A percentile compares a stretch with the other conserved stretches of the same genome.
Evolutionary conservation across 2,113 vertebrate species (phyloP).

Genomic region (Herpailurus yagouaroundi): DNA sequence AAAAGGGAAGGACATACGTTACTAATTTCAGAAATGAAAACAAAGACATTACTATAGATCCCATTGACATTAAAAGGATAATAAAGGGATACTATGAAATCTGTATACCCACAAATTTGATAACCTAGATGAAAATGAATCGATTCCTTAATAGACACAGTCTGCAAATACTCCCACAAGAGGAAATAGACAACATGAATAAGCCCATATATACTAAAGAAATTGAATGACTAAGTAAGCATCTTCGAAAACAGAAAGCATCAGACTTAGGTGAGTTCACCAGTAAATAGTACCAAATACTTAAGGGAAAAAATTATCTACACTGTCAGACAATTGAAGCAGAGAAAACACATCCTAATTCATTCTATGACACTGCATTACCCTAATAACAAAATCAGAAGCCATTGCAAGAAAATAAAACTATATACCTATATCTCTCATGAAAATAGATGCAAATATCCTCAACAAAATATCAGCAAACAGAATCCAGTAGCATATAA

Average conservation of each 20-base stretch:
- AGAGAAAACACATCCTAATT: neutral
- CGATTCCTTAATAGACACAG: neutral
- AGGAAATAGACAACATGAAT: neutral
- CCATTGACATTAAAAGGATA: neutral
- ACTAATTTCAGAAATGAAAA: neutral
- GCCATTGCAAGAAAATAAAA: neutral
- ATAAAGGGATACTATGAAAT: neutral
- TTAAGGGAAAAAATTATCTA: neutral
- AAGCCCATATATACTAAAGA: neutral
- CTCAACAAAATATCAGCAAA: neutral
- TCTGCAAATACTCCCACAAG: neutral
- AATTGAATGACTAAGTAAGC: neutral
- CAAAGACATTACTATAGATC: neutral
- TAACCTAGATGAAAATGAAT: neutral
- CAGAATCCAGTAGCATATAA: neutral
- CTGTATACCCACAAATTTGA: neutral
- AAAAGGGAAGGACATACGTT: neutral
- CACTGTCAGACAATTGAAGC: neutral
- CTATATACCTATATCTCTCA: neutral
- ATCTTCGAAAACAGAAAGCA: neutral
- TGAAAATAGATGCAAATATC: neutral
- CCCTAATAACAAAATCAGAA: neutral
- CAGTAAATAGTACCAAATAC: neutral
- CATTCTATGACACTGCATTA: neutral
- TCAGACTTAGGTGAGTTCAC: neutral